A percentile compares a stretch with the other conserved stretches of the same genome.
Conservation (phyloP, 2,113 vertebrate genomes). For the Elgaria multicarinata region DNA sequence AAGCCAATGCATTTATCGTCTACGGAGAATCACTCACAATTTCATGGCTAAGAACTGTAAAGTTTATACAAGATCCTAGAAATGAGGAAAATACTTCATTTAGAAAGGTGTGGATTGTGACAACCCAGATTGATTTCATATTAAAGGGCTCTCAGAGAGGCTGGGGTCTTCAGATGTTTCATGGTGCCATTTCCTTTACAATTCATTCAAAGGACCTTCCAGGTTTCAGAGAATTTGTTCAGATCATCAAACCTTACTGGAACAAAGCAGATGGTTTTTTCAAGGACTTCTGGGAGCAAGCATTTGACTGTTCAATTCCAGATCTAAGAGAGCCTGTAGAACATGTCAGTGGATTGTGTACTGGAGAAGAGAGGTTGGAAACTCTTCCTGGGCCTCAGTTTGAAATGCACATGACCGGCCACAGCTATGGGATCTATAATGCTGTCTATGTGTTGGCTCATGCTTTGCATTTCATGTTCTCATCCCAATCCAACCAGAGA, state of each 20-base stretch:
- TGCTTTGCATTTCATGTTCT: background rate
- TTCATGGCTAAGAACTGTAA: background rate
- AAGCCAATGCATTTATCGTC: background rate
- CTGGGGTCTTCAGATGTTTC: background rate
- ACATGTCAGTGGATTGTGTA: background rate
- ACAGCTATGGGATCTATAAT: slow-evolving; percentile 9
- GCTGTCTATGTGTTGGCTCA: background rate
- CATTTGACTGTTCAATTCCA: background rate
- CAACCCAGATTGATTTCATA: background rate
- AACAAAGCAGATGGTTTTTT: background rate
- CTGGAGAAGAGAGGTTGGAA: background rate
- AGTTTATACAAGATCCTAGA: background rate
- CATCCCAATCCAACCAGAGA: accelerated
- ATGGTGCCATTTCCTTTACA: background rate
- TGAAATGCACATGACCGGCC: background rate
- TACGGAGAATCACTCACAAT: background rate
- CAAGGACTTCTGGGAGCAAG: background rate
- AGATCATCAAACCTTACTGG: background rate
- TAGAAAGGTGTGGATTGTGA: background rate
- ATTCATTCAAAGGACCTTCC: background rate
- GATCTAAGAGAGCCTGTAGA: accelerated
- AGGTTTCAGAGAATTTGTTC: background rate
- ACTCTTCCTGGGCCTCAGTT: background rate
- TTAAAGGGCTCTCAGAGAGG: accelerated
- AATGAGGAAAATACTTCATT: background rate